Percentiles rank a stretch among this genome's conserved stretches.
Evolutionary conservation across 2,113 vertebrate species (phyloP).

Genomic region (Suricata suricatta): DNA sequence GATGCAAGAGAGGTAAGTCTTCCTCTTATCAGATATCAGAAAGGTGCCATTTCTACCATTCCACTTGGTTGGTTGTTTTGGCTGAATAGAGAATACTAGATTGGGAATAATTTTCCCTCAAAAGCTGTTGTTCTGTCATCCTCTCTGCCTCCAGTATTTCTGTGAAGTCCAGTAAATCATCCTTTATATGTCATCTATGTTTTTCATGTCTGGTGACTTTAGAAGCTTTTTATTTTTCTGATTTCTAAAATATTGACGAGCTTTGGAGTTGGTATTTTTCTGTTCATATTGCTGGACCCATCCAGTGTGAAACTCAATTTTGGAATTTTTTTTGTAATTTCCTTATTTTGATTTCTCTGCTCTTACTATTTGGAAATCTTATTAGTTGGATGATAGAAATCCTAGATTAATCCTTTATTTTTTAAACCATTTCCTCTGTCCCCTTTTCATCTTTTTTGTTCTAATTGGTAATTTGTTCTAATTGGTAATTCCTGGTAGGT

Average conservation of each 20-base stretch:
- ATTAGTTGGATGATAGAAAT: neutral
- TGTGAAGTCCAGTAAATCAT: neutral
- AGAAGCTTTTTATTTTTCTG: neutral
- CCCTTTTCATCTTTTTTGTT: neutral
- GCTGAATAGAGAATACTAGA: neutral
- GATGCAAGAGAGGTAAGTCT: neutral
- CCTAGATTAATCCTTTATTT: neutral
- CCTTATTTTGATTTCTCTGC: neutral
- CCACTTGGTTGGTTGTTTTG: neutral
- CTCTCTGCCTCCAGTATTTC: neutral
- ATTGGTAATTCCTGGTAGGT: neutral
- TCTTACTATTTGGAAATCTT: neutral
- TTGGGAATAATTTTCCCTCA: neutral
- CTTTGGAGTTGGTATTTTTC: neutral
- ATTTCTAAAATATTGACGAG: slow-evolving; percentile 1
- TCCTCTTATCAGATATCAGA: neutral
- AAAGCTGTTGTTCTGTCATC: neutral
- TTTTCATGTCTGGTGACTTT: neutral
- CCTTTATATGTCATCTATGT: neutral
- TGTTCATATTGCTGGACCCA: neutral
- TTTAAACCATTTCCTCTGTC: neutral
- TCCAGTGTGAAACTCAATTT: neutral
- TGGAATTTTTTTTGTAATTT: neutral
- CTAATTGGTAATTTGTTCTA: too few species aligned
- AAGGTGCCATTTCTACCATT: rapidly evolving